These are phyloP conservation scores for Hippocampus kuda DNA, from an alignment of 2,797 vertebrate species.

Conservation along the genomic window DNA sequence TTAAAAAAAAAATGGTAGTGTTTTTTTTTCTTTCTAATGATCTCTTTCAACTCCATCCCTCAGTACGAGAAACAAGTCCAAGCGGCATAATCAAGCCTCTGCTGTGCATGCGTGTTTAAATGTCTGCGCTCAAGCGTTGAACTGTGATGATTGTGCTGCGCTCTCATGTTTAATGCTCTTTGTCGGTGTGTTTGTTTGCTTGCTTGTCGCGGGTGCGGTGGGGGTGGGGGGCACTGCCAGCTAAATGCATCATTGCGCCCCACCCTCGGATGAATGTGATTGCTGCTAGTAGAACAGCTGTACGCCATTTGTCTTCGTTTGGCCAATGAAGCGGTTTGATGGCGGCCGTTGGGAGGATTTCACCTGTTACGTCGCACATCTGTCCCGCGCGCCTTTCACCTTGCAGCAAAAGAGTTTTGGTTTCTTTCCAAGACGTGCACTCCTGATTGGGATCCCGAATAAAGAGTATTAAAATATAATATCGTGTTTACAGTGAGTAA, in stretches of 20 bases:
- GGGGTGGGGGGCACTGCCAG: neutral
- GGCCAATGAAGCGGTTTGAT: slow-evolving; percentile 55
- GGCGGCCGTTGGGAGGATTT: slow-evolving; percentile 65
- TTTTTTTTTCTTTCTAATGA: no score
- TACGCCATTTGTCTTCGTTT: slow-evolving; percentile 75
- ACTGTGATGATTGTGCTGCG: neutral
- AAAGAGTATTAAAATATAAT: neutral
- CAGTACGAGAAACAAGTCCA: neutral
- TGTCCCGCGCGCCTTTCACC: neutral
- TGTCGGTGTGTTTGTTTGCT: neutral
- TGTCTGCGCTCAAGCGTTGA: neutral
- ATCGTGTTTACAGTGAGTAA: neutral
- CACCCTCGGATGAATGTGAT: slow-evolving; percentile 39
- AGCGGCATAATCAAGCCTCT: neutral
- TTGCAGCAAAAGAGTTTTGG: neutral
- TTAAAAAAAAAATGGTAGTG: no score
- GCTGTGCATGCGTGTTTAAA: neutral
- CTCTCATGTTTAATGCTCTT: slow-evolving; percentile 2
- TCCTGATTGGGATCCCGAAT: neutral
- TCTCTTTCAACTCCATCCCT: neutral
- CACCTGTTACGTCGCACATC: slow-evolving; percentile 2
- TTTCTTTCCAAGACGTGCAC: neutral
- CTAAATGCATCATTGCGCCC: slow-evolving; percentile 35
- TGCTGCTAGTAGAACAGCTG: slow-evolving; percentile 75
- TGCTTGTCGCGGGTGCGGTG: neutral